These are phyloP conservation scores for Gnatocerus cornutus DNA, from an alignment of 2,888 invertebrate species.

Conservation along the genomic window DNA sequence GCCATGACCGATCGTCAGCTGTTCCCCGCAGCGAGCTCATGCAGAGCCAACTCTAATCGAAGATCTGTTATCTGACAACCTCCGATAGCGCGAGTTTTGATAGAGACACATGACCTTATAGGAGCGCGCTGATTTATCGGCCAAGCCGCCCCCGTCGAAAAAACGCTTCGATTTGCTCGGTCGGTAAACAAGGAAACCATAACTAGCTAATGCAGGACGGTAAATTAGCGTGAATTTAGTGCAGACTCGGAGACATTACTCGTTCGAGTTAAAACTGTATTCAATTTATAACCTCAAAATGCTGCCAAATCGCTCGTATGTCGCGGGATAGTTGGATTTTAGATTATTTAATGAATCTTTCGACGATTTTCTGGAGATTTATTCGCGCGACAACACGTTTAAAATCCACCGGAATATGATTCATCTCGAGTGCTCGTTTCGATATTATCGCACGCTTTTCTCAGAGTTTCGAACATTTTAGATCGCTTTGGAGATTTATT, in stretches of 20 bases:
- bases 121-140: slow-evolving; percentile 56
- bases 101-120: slow-evolving; percentile 61
- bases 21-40: slow-evolving; percentile 67
- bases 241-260: slow-evolving; percentile 52
- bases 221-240: slow-evolving; percentile 54
- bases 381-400: slow-evolving; percentile 24
- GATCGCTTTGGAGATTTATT: too few species aligned
- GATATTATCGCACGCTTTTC: too few species aligned
- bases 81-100: slow-evolving; percentile 61
- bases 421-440: too few species aligned
- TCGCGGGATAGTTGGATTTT: slow-evolving; percentile 38
- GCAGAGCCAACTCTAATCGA: slow-evolving; percentile 69
- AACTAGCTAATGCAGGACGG: slow-evolving; percentile 43
- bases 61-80: slow-evolving; percentile 69
- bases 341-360: slow-evolving; percentile 46
- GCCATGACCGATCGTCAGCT: slow-evolving; percentile 70
- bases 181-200: slow-evolving; percentile 47
- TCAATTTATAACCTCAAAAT: slow-evolving; percentile 59
- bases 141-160: slow-evolving; percentile 34
- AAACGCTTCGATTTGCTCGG: slow-evolving; percentile 38
- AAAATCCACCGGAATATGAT: slow-evolving; percentile 18
- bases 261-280: slow-evolving; percentile 56
- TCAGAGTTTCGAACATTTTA: too few species aligned
- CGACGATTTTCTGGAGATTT: slow-evolving; percentile 40
- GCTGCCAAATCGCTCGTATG: slow-evolving; percentile 58